Evolutionary conservation across 2,113 vertebrate genomes (phyloP), one percentile per base, ranked within the genome.

Genomic region (Labeo catla): DNA sequence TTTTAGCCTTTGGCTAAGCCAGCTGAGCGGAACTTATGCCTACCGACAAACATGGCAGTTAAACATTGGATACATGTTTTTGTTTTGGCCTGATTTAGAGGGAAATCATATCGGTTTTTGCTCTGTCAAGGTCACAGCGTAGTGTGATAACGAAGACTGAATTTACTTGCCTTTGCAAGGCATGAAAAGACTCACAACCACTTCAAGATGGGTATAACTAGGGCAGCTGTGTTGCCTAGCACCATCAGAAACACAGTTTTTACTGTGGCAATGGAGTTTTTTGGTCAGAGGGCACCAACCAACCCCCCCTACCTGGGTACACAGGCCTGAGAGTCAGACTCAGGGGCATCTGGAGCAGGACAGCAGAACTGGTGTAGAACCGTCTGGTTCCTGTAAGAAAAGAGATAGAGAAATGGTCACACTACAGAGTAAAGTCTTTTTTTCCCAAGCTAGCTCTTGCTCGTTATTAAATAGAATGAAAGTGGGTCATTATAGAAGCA

Each of bases 321-420:
- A 92, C 94, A 95, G 87, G 94, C 93, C 11, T 93, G 93, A 2
- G 93, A 93, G 63, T 96, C 95, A 15, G 89, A 94, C 95, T 99
- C 96, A 87, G 97, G 93, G 65, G 96, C 93, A 0, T 99, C 98
- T 0, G 97, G 97, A n/a, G 97, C 98, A 2, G 98, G 98, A 90
- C 98, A 99, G 93, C 98, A 99, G 94, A 99, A 99, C 94, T 99
- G 98, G 91, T 99, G 98, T 82, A 99, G 95, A 87, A 99, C 97
- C 1, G 96, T 99, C 93, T 98, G 97, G 96, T 97, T 99, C 92
- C 98, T 99, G 95, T 12, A 76, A 82, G 81, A 70, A 61, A 68
- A 83, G 16, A 73, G 49, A 50, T 15, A 9, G 6, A 34, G 16
- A 80, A 52, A 68, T 10, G 36, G 34, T 16, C 39, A 76, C 36